phyloP scores from a whole-genome alignment of 2,113 vertebrate genomes.

The Oryzias curvinotus region DNA sequence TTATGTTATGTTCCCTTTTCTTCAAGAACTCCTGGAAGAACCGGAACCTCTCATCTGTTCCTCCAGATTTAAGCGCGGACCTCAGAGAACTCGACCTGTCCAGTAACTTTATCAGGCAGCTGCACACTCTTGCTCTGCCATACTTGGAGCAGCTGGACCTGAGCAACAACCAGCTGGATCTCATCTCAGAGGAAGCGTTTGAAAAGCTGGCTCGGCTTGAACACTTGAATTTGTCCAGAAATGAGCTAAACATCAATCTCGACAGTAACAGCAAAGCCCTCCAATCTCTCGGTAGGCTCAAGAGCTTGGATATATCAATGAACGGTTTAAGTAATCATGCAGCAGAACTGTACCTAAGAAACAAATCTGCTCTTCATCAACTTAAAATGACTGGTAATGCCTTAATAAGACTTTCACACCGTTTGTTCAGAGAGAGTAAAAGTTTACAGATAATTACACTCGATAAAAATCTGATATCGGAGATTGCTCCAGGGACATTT shows the following conservation, averaged over 20 bases:
- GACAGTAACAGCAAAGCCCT: conserved; percentile 69
- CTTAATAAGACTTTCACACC: conserved; percentile 65
- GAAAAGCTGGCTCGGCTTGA: conserved; percentile 67
- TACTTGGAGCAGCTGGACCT: conserved; percentile 77
- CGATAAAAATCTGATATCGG: conserved; percentile 76
- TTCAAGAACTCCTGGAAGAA: conserved; percentile 72
- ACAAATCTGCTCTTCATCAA: conserved; percentile 67
- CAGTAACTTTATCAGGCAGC: conserved; percentile 80
- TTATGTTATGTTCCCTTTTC: no score
- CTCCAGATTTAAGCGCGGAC: conserved; percentile 62
- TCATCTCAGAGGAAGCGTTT: conserved; percentile 69
- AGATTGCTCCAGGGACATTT: conserved; percentile 77
- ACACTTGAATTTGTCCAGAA: conserved; percentile 76
- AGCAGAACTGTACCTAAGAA: conserved; percentile 72
- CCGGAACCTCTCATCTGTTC: conserved; percentile 70
- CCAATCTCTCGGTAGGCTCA: conserved; percentile 57
- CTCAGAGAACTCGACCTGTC: conserved; percentile 78
- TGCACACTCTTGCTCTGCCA: conserved; percentile 60
- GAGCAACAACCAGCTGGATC: conserved; percentile 78
- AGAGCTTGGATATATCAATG: conserved; percentile 76
- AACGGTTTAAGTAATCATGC: conserved; percentile 75
- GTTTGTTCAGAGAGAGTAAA: conserved; percentile 65
- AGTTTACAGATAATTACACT: conserved; percentile 66
- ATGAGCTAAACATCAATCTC: conserved; percentile 69
- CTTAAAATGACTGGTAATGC: conserved; percentile 76